Conservation (phyloP, 2,888 invertebrate species). For the Oscheius sp. region DNA sequence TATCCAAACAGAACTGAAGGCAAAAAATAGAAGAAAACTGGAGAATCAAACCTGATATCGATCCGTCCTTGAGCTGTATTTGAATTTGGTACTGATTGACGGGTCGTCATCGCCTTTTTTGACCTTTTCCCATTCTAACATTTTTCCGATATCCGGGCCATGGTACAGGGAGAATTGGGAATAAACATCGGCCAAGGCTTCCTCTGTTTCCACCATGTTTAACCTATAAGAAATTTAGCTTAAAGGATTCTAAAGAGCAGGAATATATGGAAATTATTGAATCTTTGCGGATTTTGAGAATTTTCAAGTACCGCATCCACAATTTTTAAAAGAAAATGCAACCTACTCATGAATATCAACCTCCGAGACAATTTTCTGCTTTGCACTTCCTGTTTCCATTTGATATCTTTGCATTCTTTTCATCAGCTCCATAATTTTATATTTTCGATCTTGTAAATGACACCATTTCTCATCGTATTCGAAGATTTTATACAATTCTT, state of each 20-base stretch:
- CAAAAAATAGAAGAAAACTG: background rate
- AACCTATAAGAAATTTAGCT: constrained; percentile 75
- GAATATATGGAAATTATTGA: no score
- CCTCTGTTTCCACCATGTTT: constrained; percentile 84
- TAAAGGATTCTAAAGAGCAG: background rate
- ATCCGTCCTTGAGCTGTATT: constrained; percentile 55
- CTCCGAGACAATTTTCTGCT: constrained; percentile 46
- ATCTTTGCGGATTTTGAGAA: no score
- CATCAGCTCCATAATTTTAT: constrained; percentile 79
- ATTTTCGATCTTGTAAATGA: constrained; percentile 48
- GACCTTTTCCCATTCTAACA: constrained; percentile 69
- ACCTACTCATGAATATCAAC: constrained; percentile 55
- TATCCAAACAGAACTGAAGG: constrained; percentile 60
- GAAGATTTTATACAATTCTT: constrained; percentile 98
- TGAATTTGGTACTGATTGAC: constrained; percentile 40
- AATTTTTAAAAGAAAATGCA: no score
- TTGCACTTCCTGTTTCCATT: constrained; percentile 75
- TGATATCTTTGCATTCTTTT: constrained; percentile 93
- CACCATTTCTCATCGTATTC: constrained; percentile 88
- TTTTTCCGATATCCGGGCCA: constrained; percentile 78
- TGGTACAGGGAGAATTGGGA: constrained; percentile 88
- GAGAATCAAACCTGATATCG: constrained; percentile 46
- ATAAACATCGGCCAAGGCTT: constrained; percentile 92
- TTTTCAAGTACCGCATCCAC: no score
- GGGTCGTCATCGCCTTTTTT: constrained; percentile 6